Evolutionary conservation across 2,113 vertebrate species (phyloP), one percentile per base, ranked within the genome.

Genomic region (Spea multiplicata): DNA sequence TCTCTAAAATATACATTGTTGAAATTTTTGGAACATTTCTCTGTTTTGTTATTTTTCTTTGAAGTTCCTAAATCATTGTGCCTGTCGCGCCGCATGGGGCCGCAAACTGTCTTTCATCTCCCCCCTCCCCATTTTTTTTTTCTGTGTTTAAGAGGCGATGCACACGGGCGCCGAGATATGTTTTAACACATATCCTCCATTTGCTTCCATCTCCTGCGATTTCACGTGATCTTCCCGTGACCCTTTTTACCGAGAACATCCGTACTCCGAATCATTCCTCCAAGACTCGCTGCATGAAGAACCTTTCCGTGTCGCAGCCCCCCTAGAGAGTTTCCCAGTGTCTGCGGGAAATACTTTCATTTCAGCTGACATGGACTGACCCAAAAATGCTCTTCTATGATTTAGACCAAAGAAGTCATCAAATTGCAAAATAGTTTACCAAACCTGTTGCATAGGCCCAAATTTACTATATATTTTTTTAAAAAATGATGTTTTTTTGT

Each of bases 251-350:
- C 50, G 73, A 67, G 44, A 73, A 73, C 62, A 80, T 55, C 10
- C 45, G 57, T 67, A 80, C 71, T 73, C 45, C 57, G 73, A 80
- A 66, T 59, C 47, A 72, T 72, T 48, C 61, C 66, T 72, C 66
- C 76, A 78, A 30, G 49, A 80, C 71, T 47, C 45, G 71, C 7
- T 59, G 53, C 62, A 67, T 80, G 73, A 80, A 73, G 66, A 80
- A 30, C 62, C 62, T 80, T 73, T 73, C 30, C n/a, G 16, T 80
- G 71, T 80, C 59, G 10, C 10, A 16, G n/a, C 45, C 59, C 52
- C 71, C 71, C 71, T 59, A 30, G 77, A 67, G 77, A 73, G 64
- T 46, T 67, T 65, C 46, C n/a, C 14, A 66, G 13, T 71, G 49
- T 71, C 49, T 66, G 16, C 12, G 46, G 47, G 47, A 71, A 9